Base-by-base conservation (phyloP, 2,113 vertebrate genomes). In the Lonchura striata region DNA sequence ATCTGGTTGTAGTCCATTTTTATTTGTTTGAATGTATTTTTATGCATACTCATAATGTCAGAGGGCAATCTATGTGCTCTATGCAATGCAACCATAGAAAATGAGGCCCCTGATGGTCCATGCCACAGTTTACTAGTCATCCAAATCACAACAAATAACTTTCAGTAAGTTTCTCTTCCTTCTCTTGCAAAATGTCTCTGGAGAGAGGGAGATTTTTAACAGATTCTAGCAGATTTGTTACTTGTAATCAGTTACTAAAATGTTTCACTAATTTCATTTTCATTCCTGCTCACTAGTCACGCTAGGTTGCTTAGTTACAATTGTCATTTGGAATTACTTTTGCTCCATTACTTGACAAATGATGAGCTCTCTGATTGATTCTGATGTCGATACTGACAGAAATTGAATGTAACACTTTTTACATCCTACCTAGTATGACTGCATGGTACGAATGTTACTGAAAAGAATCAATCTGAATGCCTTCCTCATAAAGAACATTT, bases 301-400 rank as follows among this genome's bases (percentile, higher is more conserved):
- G 5, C 20, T 30, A 37, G 54, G 95, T 93, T 83, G 90, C 94
- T 94, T 92, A 86, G 92, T 63, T 93, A 92, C 90, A 63, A 63
- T 77, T 94, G 94, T 85, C 57, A 93, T 82, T 88, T 47, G 46
- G 79, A 83, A 94, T 88, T 96, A 90, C 74, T 93, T 92, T 72
- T 77, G 63, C 76, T 93, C 54, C 30, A 4, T 47, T 33, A 74
- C 66, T 81, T 4, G 21, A 66, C 46, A 91, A 92, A 92, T 0
- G 4, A 86, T 70, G 72, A 81, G 77, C 47, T 78, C 52, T 46
- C 66, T 66, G 79, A 94, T 59, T 86, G 71, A 80, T 86, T 90
- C 82, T 88, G 80, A 87, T 78, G 54, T 54, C 83, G 76, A 75
- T 57, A 52, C 25, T 82, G 85, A 72, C 53, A 82, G 85, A 76